A percentile compares a stretch with the other conserved stretches of the same genome.
These are phyloP conservation scores for Tanytarsus gracilentus DNA, from an alignment of 2,888 invertebrate genomes.

Conservation along the genomic window DNA sequence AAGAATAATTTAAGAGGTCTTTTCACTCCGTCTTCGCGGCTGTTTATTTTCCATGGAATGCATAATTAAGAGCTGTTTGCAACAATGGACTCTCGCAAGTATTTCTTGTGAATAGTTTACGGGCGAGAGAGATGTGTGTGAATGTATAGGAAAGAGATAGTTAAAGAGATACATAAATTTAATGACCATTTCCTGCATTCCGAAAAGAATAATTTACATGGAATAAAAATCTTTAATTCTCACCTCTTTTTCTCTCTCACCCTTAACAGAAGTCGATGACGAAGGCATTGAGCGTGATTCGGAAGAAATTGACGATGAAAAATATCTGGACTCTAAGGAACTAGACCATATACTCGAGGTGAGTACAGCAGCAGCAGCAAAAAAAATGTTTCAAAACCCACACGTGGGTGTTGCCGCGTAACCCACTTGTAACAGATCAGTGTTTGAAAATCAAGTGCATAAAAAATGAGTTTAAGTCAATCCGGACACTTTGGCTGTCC, in stretches of 20 bases:
- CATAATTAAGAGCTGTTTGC: background rate
- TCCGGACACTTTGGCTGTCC: too few species aligned
- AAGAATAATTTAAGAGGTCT: constrained; percentile 14
- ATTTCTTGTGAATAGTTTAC: too few species aligned
- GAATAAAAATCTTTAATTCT: background rate
- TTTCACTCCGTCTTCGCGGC: too few species aligned
- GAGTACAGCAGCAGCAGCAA: constrained; percentile 33
- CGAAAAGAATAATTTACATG: background rate
- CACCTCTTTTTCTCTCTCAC: constrained; percentile 19
- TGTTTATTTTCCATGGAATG: too few species aligned
- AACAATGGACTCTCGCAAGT: too few species aligned
- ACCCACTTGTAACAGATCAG: too few species aligned
- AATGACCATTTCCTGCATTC: background rate
- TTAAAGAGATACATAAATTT: background rate
- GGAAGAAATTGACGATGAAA: constrained; percentile 57
- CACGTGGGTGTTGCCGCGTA: too few species aligned
- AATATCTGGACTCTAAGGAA: constrained; percentile 43
- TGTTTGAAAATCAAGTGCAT: too few species aligned
- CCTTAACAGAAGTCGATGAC: constrained; percentile 60
- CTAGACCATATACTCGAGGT: constrained; percentile 44
- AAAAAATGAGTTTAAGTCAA: too few species aligned
- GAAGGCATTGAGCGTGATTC: constrained; percentile 87
- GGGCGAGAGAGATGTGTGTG: too few species aligned
- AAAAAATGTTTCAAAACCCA: background rate
- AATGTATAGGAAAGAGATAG: too few species aligned